Base-by-base conservation (phyloP, 2,888 invertebrate genomes). In the Cryptus armator region DNA sequence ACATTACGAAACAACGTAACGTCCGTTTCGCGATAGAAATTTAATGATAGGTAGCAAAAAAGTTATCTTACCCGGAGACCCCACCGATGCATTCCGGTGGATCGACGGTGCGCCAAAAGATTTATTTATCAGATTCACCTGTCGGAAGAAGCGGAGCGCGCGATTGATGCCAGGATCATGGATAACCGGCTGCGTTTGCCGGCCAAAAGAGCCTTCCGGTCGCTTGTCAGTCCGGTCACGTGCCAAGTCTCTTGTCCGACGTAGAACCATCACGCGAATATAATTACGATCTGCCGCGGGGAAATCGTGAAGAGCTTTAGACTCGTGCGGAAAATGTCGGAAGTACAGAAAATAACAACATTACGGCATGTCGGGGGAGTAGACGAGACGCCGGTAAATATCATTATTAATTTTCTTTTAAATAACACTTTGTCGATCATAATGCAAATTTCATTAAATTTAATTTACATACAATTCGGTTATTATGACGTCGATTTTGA, bases 161-260 rank as follows among this genome's bases (percentile, higher is more conserved):
- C 67, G 53, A 77, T 67, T 67, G 56, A 66, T 76, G 76, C 51
- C 66, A 56, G 66, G 43, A 67, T 67, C 76, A 53, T 1, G 76
- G 51, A 77, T 56, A 56, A 77, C 53, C 67, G 67, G 14, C 24
- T 44, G 67, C n/a, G 67, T 43, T 29, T 10, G n/a, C 29, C 32
- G n/a, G 59, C 72, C 44, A 76, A 76, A 66, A 76, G 19, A 3
- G 67, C 29, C 67, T 67, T 76, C 66, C 76, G 76, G 76, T 5
- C 53, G 76, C 6, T 56, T 43, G 53, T 43, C 37, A 77, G 37
- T 56, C 76, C 53, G 43, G 12, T 67, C 67, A 77, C 76, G 76
- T 77, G 66, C 76, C 46, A 2, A 6, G 19, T 14, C 43, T 44
- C 4, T 59, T 29, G 29, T 44, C 37, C 6, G 4, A 59, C 19